Base-by-base conservation (phyloP, 2,113 vertebrate genomes). In the Nansenia antarctica region DNA sequence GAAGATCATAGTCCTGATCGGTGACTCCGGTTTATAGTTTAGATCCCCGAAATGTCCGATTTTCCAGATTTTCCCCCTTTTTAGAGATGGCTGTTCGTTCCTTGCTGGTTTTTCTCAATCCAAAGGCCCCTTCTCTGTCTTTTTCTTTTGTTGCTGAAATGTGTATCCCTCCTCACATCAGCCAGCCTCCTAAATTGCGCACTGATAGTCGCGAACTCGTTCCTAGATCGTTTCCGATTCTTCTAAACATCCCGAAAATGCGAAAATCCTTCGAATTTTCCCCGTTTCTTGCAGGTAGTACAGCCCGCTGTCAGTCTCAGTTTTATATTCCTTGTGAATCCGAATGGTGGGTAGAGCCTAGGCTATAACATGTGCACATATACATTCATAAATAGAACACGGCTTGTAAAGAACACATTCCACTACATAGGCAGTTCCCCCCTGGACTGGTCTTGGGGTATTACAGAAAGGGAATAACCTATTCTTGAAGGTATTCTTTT, bases 311-410 rank as follows among this genome's bases (percentile, higher is more conserved):
- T 86, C 87, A 89, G 77, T 63, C 82, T 84, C 73, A 30, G 70
- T 57, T 63, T 68, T 53, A 79, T 78, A 77, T 79, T 79, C 77
- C 78, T 72, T 65, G 63, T 78, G 53, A 77, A 77, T 77, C 67
- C 82, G 69, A 78, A 58, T 53, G 80, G 81, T 67, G 72, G 66
- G 71, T 78, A 74, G 32, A 74, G 61, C 69, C 79, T 77, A 82
- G n/a, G n/a, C n/a, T n/a, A n/a, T n/a, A n/a, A n/a, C 87, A 85
- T 87, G 87, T 90, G 88, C 82, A n/a, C n/a, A 87, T 86, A 81
- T 77, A 88, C 83, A 86, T 85, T 84, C 77, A 82, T 72, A 81
- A 72, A 84, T 69, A 85, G 79, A 76, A 84, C 83, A 69, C 78
- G 67, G 76, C 59, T 71, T 62, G 76, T 77, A 76, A 78, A n/a